Percentiles rank a stretch among this genome's conserved stretches.
These are phyloP conservation scores for Pemphigus obesinymphae DNA, from an alignment of 1,140 invertebrate genomes.

Conservation along the genomic window DNA sequence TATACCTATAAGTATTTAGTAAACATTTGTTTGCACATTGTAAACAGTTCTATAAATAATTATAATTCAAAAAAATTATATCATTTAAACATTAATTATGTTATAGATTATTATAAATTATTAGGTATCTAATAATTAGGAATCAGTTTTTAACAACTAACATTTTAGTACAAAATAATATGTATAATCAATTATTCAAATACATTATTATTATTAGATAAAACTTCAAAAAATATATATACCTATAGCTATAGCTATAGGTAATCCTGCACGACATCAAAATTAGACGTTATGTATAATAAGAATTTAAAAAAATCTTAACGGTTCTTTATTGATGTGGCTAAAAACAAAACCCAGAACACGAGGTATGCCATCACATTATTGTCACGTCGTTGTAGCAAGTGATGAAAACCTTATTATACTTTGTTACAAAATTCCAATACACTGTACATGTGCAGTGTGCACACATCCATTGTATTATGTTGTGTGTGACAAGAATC, in stretches of 20 bases:
- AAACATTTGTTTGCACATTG: no score
- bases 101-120: no score
- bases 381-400: conserved; percentile 32
- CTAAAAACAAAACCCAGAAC: conserved; percentile 32
- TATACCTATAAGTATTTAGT: no score
- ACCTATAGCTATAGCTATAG: no score
- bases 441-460: background rate
- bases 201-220: background rate
- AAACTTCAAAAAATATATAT: background rate
- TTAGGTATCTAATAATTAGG: no score
- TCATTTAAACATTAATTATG: no score
- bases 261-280: background rate
- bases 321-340: conserved; percentile 32
- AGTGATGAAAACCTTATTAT: conserved; percentile 25
- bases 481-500: conserved; percentile 27
- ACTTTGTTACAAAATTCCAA: conserved; percentile 26
- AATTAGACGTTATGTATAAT: background rate
- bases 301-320: conserved; percentile 2
- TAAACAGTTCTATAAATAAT: no score
- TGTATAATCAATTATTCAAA: no score
- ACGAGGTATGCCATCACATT: background rate
- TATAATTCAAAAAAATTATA: no score
- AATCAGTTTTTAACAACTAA: no score
- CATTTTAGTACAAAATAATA: no score
- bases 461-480: background rate